These are phyloP conservation scores for Drosophila fulvimacula DNA, from an alignment of 2,888 invertebrate species.

Conservation along the genomic window DNA sequence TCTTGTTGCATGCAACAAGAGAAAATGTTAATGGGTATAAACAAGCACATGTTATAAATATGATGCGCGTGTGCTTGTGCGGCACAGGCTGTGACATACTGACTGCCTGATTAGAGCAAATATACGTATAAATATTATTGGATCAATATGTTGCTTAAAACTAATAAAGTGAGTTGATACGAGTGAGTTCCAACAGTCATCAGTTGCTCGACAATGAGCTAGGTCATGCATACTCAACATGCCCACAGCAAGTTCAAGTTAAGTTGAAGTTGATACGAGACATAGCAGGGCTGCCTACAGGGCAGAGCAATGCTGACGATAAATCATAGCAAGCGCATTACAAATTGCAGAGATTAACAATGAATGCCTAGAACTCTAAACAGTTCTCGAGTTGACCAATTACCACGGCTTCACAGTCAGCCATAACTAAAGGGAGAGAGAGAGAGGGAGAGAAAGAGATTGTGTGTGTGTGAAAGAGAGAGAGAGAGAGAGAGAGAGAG, in stretches of 20 bases:
- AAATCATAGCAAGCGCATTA: conserved; percentile 2
- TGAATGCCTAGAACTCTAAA: not conserved
- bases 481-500: not conserved
- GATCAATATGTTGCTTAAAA: not conserved
- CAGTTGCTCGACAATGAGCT: not conserved
- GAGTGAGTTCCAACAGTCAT: not conserved
- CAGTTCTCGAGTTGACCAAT: conserved; percentile 3
- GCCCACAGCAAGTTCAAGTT: not conserved
- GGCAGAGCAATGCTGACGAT: not conserved
- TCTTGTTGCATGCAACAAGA: too few relatives aligned
- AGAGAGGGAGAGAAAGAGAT: not conserved
- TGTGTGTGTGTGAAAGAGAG: not conserved
- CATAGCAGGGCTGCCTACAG: not conserved
- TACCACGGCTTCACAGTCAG: not conserved
- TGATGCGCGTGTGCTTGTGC: not conserved
- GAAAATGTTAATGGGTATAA: not conserved
- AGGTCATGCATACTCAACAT: not conserved
- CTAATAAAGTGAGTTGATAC: too few relatives aligned
- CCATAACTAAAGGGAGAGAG: not conserved
- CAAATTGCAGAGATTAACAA: conserved; percentile 5
- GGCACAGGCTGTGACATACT: too few relatives aligned
- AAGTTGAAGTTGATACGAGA: not conserved
- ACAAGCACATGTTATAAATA: too few relatives aligned
- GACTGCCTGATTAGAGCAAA: not conserved
- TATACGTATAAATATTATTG: not conserved